Base-by-base conservation (phyloP, 2,797 vertebrate species). In the Rhinophrynus dorsalis region DNA sequence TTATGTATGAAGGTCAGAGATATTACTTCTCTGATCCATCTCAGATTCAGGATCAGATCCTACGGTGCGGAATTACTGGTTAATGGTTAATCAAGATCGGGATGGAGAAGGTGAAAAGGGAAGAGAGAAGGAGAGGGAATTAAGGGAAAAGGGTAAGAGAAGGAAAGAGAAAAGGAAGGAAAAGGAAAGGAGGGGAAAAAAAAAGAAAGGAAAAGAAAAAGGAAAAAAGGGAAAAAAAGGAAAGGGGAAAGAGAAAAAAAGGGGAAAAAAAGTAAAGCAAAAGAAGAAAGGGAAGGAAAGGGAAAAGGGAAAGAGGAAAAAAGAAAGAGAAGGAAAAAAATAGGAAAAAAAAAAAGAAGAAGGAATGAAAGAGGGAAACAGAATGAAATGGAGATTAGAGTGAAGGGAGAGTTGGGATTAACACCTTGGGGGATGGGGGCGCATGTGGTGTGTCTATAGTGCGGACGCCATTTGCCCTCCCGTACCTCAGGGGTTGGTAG, bases 81-180 rank as follows among this genome's bases (percentile, higher is more conserved):
- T n/a, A n/a, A n/a, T n/a, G 12, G 1, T 38, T 4, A 38, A 12
- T 10, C 9, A 38, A 13, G 35, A 11, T 12, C 12, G 4, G 6
- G 12, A 38, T 12, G 35, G 12, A 38, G 35, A 38, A 1, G 12
- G 35, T 12, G 3, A 38, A n/a, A 12, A 38, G n/a, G 11, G n/a
- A 13, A 12, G n/a, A 69, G 70, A 79, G 73, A 37, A 10, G 6
- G 13, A 21, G n/a, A 10, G 20, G 7, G 1, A 17, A 21, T 12
- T 10, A 12, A 38, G 4, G 35, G 35, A 13, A 5, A 32, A 10
- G 10, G 29, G 10, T 5, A 10, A 32, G 29, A 71, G 74, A 79
- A 73, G 30, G 5, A n/a, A 12, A 13, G 7, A 10, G 35, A 13
- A 1, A 10, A 24, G 54, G 37, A 13, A 37, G 37, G 17, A 7